Conservation (phyloP, 2,797 vertebrate species). For the Babyrousa celebensis region DNA sequence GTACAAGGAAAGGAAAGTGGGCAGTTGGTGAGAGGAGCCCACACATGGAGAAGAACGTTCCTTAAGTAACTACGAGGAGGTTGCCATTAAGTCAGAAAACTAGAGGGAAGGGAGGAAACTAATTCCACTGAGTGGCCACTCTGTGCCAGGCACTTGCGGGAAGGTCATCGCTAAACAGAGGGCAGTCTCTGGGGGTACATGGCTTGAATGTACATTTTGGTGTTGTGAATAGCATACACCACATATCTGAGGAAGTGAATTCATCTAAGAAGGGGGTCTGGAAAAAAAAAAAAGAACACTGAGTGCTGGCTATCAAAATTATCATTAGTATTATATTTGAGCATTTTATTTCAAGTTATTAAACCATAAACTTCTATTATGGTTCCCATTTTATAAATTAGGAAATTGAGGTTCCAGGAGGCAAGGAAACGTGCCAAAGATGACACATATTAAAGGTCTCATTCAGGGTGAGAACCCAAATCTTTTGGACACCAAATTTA, state of each 20-base stretch:
- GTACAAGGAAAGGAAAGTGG: background rate
- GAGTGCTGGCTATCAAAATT: background rate
- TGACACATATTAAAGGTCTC: background rate
- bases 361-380: background rate
- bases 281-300: background rate
- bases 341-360: constrained; percentile 8
- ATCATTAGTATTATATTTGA: background rate
- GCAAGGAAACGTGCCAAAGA: background rate
- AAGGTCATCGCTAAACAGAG: no score
- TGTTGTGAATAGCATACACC: background rate
- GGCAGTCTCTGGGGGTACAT: background rate
- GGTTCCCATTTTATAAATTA: background rate
- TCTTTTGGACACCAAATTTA: constrained; percentile 26
- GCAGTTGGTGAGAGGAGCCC: background rate
- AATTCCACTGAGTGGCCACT: rapidly evolving
- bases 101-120: background rate
- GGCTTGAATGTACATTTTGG: background rate
- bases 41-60: background rate
- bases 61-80: background rate
- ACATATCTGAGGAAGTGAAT: background rate
- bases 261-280: background rate
- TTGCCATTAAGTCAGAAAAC: background rate
- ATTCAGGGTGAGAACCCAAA: background rate
- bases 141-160: background rate
- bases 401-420: background rate